Evolutionary conservation across 1,140 invertebrate species (phyloP).

Genomic region (Nasonia longicornis): DNA sequence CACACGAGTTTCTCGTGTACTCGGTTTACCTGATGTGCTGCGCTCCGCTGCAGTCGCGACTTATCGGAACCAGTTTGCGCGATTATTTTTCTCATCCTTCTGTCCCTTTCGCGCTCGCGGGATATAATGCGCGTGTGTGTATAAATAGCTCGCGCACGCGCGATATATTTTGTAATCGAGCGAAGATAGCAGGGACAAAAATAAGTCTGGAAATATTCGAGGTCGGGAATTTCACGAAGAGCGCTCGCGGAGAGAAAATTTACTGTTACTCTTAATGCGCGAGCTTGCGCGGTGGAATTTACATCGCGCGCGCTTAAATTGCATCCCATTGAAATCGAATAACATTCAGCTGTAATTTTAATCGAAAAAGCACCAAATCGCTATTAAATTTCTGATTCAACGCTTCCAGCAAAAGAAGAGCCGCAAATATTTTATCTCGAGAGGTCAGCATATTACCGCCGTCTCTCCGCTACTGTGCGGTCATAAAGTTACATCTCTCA

Average conservation of each 20-base stretch:
- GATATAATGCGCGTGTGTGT: neutral
- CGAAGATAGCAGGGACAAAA: conserved; percentile 15
- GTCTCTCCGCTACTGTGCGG: too few relatives aligned
- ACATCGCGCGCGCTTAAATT: neutral
- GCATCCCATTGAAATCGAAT: neutral
- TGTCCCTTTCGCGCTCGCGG: conserved; percentile 21
- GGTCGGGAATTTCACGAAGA: conserved; percentile 22
- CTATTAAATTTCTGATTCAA: too few relatives aligned
- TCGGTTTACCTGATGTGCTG: conserved; percentile 12
- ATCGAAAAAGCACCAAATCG: too few relatives aligned
- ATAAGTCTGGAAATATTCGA: conserved; percentile 17
- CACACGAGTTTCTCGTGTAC: neutral
- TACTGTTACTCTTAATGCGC: conserved; percentile 7
- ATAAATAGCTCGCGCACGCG: conserved; percentile 33
- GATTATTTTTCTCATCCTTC: conserved; percentile 39
- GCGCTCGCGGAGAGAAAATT: neutral
- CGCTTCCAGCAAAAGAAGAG: too few relatives aligned
- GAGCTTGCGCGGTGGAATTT: neutral
- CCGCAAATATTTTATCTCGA: too few relatives aligned
- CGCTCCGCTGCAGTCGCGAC: neutral
- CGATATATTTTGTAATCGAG: conserved; percentile 25
- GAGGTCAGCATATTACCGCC: too few relatives aligned
- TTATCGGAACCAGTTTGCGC: conserved; percentile 61
- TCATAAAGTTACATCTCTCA: too few relatives aligned
- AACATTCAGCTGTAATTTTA: too few relatives aligned